Evolutionary conservation across 1,140 invertebrate species (phyloP).

Genomic region (Teleogryllus occipitalis): DNA sequence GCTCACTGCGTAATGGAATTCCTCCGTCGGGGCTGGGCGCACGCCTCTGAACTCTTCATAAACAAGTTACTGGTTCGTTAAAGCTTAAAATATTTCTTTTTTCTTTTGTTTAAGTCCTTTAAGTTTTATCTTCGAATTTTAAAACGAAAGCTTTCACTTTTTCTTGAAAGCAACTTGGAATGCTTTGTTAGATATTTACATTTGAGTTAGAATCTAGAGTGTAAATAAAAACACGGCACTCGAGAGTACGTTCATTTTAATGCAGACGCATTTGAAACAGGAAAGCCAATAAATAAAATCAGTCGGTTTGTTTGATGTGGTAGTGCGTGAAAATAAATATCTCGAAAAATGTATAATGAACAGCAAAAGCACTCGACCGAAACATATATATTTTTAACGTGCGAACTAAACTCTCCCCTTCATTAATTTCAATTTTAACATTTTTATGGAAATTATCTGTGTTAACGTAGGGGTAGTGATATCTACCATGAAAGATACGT

Average conservation of each 20-base stretch:
- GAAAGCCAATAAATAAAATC: not conserved
- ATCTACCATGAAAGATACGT: not conserved
- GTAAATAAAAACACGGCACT: not conserved
- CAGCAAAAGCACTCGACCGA: not conserved
- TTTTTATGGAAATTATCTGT: not conserved
- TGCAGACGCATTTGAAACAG: not conserved
- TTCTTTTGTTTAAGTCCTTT: not conserved
- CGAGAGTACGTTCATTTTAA: not conserved
- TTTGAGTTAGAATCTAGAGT: not conserved
- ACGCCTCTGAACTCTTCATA: not conserved
- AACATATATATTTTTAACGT: not conserved
- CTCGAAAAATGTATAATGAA: not conserved
- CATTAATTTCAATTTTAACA: conserved; percentile 6
- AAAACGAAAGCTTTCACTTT: not conserved
- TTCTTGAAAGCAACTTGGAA: not conserved
- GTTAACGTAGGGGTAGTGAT: not conserved
- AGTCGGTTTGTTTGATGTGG: not conserved
- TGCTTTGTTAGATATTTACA: not conserved
- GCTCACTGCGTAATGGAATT: not conserved
- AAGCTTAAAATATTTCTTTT: not conserved
- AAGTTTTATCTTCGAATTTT: not conserved
- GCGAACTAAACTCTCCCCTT: not conserved
- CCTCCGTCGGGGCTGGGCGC: not conserved
- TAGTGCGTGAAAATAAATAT: not conserved
- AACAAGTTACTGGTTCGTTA: not conserved